phyloP scores from a whole-genome alignment of 2,797 vertebrate genomes.

The Prunella strophiata region DNA sequence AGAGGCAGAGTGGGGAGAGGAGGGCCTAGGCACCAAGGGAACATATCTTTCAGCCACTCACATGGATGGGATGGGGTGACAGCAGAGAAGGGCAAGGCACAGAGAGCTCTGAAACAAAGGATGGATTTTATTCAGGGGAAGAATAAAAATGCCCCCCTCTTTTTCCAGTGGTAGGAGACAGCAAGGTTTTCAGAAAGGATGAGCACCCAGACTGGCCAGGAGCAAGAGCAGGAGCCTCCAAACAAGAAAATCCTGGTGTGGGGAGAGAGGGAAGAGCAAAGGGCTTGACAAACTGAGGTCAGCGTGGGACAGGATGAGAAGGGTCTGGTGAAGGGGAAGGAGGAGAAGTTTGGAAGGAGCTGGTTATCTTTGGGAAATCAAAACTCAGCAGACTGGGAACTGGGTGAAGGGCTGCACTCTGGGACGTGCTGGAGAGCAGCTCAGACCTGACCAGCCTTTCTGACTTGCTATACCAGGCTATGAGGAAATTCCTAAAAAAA shows the following conservation, averaged over 20 bases:
- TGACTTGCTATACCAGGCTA: not conserved
- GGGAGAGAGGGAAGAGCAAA: not conserved
- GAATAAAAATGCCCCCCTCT: not conserved
- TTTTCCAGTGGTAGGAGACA: not conserved
- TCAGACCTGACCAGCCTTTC: not conserved
- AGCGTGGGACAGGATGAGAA: not conserved
- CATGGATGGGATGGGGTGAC: not conserved
- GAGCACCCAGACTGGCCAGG: not conserved
- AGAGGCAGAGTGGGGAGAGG: not conserved
- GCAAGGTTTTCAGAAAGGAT: not conserved
- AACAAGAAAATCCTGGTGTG: not conserved
- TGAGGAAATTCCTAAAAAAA: not conserved
- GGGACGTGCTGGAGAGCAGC: not conserved
- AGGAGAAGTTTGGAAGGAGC: not conserved
- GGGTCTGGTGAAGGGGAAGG: not conserved
- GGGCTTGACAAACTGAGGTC: not conserved
- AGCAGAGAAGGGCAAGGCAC: fast-evolving
- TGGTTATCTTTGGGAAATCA: not conserved
- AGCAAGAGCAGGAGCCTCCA: not conserved
- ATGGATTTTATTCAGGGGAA: not conserved
- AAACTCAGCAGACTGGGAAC: not conserved
- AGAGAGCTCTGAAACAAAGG: not conserved
- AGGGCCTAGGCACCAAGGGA: not conserved
- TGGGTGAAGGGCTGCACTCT: not conserved
- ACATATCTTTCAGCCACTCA: not conserved